Conservation (phyloP, 2,113 vertebrate genomes). For the Nicator chloris region DNA sequence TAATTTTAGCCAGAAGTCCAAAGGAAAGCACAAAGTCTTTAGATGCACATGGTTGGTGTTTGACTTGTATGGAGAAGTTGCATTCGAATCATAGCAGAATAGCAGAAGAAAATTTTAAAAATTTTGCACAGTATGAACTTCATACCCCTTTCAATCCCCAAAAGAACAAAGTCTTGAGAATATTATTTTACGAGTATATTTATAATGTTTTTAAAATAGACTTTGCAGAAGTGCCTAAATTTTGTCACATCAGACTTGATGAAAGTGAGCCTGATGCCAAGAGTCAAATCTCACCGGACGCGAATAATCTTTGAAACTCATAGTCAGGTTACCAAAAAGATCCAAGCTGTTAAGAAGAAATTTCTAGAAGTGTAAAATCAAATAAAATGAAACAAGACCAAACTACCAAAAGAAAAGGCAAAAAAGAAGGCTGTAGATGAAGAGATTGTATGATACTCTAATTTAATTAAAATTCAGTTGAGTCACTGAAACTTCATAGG, state of each 20-base stretch:
- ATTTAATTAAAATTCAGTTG: constrained; percentile 75
- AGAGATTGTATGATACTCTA: constrained; percentile 77
- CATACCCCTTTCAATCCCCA: constrained; percentile 69
- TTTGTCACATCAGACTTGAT: constrained; percentile 84
- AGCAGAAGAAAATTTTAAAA: constrained; percentile 69
- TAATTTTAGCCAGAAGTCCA: constrained; percentile 60
- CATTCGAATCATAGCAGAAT: constrained; percentile 71
- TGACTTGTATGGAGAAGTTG: constrained; percentile 72
- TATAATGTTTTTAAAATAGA: constrained; percentile 84
- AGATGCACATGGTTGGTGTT: constrained; percentile 70
- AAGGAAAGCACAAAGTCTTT: constrained; percentile 77
- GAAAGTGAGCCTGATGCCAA: constrained; percentile 73
- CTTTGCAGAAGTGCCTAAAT: constrained; percentile 88
- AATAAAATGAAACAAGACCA: constrained; percentile 10
- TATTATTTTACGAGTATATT: constrained; percentile 83
- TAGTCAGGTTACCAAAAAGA: constrained; percentile 72
- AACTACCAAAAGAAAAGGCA: constrained; percentile 29
- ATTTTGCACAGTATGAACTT: constrained; percentile 82
- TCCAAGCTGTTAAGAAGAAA: constrained; percentile 64
- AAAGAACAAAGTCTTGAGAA: constrained; percentile 82
- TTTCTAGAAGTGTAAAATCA: constrained; percentile 58
- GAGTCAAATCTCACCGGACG: constrained; percentile 60
- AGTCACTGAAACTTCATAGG: constrained; percentile 73
- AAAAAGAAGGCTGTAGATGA: constrained; percentile 68
- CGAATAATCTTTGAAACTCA: constrained; percentile 68